Evolutionary conservation across 2,797 vertebrate genomes (phyloP), one percentile per base, ranked within the genome.

Genomic region (Clarias pachynema): DNA sequence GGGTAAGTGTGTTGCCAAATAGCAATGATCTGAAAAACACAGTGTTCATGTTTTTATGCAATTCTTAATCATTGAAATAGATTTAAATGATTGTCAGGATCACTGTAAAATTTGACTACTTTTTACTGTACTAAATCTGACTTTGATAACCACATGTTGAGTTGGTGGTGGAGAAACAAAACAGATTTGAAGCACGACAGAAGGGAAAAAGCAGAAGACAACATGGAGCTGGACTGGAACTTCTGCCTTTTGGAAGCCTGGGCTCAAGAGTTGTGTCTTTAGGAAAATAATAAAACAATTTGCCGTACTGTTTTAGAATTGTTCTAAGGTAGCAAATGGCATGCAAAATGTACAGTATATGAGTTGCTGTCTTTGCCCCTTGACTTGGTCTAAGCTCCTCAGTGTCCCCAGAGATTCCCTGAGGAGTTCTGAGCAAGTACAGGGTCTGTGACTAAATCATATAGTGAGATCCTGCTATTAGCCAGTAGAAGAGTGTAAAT

Each of bases 361-460:
- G 1, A 34, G 14, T 62, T 56, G n/a, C 60, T 73, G 93, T 93
- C 94, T 91, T 82, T 91, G 95, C 90, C 95, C 92, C 93, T 94
- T 49, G 92, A 96, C 95, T 96, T 96, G 95, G 95, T 96, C 94
- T 90, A 95, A 95, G 95, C 95, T 95, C 95, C 95, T 95, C 94
- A 95, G 95, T 92, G 94, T 86, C 87, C 34, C 6, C 26, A 34
- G n/a, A 8, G 3, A 53, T 89, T 87, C 66, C 89, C 95, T 96
- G 95, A 95, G 94, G 94, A 92, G 95, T 94, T 93, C 90, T 89
- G 94, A 95, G 93, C 94, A 93, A 95, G 95, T 93, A 87, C 34
- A 94, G 92, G 94, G 93, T 94, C 94, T 89, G 78, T 75, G 92
- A 93, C 89, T 77, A 79, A 89, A 89, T 68, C 73, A 88, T 60